Percentiles rank a stretch among this genome's conserved stretches.
phyloP scores from a whole-genome alignment of 1,140 invertebrate genomes.

The Penaeus chinensis region DNA sequence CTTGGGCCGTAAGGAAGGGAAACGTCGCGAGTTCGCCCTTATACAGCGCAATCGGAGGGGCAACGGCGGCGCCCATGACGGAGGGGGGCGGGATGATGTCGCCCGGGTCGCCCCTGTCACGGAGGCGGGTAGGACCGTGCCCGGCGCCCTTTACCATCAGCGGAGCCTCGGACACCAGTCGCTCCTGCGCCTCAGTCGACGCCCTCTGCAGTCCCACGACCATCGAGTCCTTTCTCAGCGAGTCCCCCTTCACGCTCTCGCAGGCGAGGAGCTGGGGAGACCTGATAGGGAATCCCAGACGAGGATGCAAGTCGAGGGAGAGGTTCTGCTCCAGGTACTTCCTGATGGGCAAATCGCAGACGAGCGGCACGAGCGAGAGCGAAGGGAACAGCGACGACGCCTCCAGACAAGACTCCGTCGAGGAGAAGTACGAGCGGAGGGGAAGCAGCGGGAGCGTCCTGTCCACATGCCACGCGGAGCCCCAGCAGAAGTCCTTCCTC shows the following conservation, averaged over 20 bases:
- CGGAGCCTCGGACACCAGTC: constrained; percentile 46
- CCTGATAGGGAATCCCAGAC: constrained; percentile 14
- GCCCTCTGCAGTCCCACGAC: constrained; percentile 48
- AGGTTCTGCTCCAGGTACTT: constrained; percentile 47
- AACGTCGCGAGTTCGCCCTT: too few species aligned
- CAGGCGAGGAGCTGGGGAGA: constrained; percentile 52
- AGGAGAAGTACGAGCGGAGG: constrained; percentile 27
- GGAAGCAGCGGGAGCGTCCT: constrained; percentile 38
- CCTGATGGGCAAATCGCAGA: constrained; percentile 37
- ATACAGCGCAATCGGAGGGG: too few species aligned
- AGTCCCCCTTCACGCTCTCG: constrained; percentile 34
- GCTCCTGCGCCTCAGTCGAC: constrained; percentile 50
- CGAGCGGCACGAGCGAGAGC: constrained; percentile 44
- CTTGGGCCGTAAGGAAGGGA: too few species aligned
- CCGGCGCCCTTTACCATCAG: constrained; percentile 52
- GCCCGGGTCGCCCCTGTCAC: constrained; percentile 45
- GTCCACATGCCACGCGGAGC: constrained; percentile 29
- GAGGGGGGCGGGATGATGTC: constrained; percentile 29
- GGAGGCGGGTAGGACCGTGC: constrained; percentile 48
- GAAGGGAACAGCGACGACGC: constrained; percentile 46
- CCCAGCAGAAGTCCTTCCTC: not conserved
- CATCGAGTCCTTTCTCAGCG: constrained; percentile 49
- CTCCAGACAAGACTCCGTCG: constrained; percentile 23
- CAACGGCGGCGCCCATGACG: not conserved
- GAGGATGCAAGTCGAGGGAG: not conserved